Evolutionary conservation across 2,797 vertebrate species (phyloP).

Genomic region (Lindbergichthys nudifrons): DNA sequence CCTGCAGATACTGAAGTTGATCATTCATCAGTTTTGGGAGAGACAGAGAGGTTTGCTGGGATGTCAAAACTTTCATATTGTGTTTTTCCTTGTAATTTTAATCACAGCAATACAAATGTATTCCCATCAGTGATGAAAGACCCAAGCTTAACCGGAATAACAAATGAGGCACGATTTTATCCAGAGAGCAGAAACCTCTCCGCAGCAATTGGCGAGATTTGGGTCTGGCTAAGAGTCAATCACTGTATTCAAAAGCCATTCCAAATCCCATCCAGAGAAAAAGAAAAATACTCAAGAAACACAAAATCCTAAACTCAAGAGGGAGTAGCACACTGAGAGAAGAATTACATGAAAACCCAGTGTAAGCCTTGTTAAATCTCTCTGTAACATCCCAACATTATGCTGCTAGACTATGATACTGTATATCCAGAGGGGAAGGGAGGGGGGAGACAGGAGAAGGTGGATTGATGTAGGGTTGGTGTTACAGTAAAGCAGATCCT

Average conservation of each 20-base stretch:
- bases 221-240: conserved; percentile 70
- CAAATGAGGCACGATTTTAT: conserved; percentile 55
- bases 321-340: conserved; percentile 52
- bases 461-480: conserved; percentile 45
- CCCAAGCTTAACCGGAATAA: conserved; percentile 37
- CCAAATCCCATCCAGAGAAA: conserved; percentile 72
- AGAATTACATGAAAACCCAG: conserved; percentile 66
- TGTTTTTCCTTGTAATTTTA: conserved; percentile 29
- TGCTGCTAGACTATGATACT: conserved; percentile 57
- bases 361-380: conserved; percentile 76
- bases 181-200: conserved; percentile 55
- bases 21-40: conserved; percentile 16
- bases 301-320: conserved; percentile 70
- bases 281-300: conserved; percentile 58
- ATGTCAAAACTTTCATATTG: conserved; percentile 25
- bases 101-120: conserved; percentile 58
- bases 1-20: conserved; percentile 6
- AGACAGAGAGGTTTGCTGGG: background rate
- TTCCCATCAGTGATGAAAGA: conserved; percentile 37
- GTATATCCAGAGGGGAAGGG: conserved; percentile 44
- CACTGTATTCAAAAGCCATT: conserved; percentile 61
- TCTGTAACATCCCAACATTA: conserved; percentile 66
- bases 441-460: conserved; percentile 36
- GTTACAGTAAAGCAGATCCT: conserved; percentile 55
- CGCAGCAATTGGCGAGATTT: conserved; percentile 45